Percentiles rank a stretch among this genome's conserved stretches.
These are phyloP conservation scores for Chloroclystis v-ata DNA, from an alignment of 2,888 invertebrate species.

Conservation along the genomic window DNA sequence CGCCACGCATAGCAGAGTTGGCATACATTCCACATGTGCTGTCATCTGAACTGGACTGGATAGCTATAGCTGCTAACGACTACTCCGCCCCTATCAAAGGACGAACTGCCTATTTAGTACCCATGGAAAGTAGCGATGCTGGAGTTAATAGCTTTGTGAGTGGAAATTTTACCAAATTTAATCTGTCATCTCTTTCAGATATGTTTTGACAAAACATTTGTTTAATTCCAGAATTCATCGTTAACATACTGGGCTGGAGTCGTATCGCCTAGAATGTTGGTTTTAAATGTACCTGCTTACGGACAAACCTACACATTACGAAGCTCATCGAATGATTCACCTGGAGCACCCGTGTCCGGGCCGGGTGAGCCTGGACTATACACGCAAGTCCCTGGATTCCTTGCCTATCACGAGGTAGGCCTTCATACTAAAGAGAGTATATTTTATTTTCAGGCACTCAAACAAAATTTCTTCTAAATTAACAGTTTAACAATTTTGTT, in stretches of 20 bases:
- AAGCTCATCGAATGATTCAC: conserved; percentile 66
- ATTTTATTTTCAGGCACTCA: no score
- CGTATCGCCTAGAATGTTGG: conserved; percentile 80
- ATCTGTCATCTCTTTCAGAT: background rate
- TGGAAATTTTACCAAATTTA: conserved; percentile 21
- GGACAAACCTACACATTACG: conserved; percentile 85
- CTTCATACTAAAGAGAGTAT: no score
- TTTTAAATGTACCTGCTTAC: conserved; percentile 87
- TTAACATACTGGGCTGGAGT: conserved; percentile 86
- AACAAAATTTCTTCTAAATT: no score
- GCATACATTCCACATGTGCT: conserved; percentile 85
- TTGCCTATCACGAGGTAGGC: conserved; percentile 86
- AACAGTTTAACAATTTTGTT: no score
- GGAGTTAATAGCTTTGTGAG: conserved; percentile 84
- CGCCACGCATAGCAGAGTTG: conserved; percentile 82
- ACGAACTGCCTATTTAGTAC: conserved; percentile 86
- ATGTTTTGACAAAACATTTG: background rate
- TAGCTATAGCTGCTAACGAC: conserved; percentile 89
- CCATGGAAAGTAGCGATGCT: conserved; percentile 81
- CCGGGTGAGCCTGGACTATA: conserved; percentile 83
- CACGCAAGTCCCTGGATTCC: conserved; percentile 84
- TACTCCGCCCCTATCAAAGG: conserved; percentile 87
- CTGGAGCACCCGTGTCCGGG: conserved; percentile 80
- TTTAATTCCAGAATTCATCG: conserved; percentile 78
- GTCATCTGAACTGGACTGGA: conserved; percentile 85